Evolutionary conservation across 2,113 vertebrate species (phyloP), one percentile per base, ranked within the genome.

Genomic region (Eubucco bourcierii): DNA sequence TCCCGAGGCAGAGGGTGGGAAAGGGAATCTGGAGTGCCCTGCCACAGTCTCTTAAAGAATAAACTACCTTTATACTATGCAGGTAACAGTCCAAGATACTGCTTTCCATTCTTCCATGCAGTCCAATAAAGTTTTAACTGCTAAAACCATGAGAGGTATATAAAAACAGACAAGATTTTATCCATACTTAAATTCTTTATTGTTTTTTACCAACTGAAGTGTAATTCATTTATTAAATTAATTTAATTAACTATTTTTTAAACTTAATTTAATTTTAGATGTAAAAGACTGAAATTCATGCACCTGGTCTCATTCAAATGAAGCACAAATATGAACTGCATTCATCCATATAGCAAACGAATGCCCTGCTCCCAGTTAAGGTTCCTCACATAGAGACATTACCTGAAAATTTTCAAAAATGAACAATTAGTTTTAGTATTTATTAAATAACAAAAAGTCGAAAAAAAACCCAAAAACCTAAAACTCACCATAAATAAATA

Each of bases 231-330:
- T 68, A 68, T n/a, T 2, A 6, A 59, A 60, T 59, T 18, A 9
- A 23, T 37, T 59, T 18, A 9, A 23, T 37, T 31, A 39, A 7
- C 20, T 37, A 7, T 4, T 37, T 63, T 66, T 60, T 64, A 59
- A 66, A 66, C 44, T 14, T 52, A 8, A 73, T 56, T 72, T 55
- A 2, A 9, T 55, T 58, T 82, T 15, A 83, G 21, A 59, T 13
- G 25, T 1, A 47, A 9, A 88, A 60, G 37, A 50, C 15, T 53
- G 24, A 25, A 11, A 55, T 80, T 41, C 15, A 20, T 18, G 27
- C 2, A 53, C 9, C 18, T 33, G 4, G 21, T 58, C 21, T 31
- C 10, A 25, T 10, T 80, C 24, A 68, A 53, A 55, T 0, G 0
- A 63, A 46, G 2, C 7, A 58, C 1, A 1, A 61, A 65, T 8